Conservation (phyloP, 2,797 vertebrate species). For the Sciurus vulgaris region DNA sequence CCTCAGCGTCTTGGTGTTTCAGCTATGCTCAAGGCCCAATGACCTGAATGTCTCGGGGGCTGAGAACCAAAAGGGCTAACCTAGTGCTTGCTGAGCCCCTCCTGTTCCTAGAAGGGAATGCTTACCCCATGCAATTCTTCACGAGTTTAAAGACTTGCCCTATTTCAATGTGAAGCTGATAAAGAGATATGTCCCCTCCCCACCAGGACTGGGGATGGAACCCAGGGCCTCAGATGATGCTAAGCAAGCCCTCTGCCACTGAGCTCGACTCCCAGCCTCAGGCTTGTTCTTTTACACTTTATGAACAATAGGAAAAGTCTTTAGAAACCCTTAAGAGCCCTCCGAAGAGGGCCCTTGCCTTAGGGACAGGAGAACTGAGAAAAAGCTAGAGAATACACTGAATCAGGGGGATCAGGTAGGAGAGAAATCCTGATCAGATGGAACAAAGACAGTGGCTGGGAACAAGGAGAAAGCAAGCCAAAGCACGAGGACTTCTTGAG, state of each 20-base stretch:
- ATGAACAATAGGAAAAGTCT: neutral
- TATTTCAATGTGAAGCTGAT: neutral
- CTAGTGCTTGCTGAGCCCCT: neutral
- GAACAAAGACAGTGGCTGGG: neutral
- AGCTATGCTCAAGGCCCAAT: neutral
- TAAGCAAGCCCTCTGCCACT: too few species aligned
- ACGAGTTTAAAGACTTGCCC: neutral
- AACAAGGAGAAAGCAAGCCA: neutral
- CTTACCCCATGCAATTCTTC: neutral
- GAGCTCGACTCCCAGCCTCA: too few species aligned
- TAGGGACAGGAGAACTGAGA: neutral
- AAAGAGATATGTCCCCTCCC: neutral
- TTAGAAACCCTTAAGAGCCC: neutral
- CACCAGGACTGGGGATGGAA: too few species aligned
- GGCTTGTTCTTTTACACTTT: neutral
- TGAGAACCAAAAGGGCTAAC: neutral
- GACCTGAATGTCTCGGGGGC: accelerated
- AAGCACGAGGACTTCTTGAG: neutral
- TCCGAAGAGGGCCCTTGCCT: neutral
- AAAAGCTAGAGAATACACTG: neutral
- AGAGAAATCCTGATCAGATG: neutral
- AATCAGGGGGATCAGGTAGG: neutral
- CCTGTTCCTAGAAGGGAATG: neutral
- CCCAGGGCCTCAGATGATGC: too few species aligned
- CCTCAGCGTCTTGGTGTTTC: neutral